These are phyloP conservation scores for Brachionus koreanus DNA, from an alignment of 1,140 invertebrate genomes.

Conservation along the genomic window DNA sequence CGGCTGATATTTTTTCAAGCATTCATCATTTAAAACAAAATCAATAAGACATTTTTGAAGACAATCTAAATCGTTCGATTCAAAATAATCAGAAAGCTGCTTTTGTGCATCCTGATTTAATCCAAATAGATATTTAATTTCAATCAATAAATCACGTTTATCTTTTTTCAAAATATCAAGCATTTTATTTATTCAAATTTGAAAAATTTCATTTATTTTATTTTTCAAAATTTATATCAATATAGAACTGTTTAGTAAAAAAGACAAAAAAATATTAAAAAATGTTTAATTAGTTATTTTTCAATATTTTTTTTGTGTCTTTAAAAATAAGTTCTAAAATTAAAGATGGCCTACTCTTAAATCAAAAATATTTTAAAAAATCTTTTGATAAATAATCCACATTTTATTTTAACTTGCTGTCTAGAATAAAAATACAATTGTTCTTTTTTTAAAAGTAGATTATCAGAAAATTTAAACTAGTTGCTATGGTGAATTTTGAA, in stretches of 20 bases:
- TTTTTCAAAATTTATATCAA: neutral
- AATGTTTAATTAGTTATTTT: neutral
- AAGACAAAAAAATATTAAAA: conserved; percentile 5
- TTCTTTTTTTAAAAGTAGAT: neutral
- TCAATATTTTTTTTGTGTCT: no score
- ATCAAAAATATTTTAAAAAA: no score
- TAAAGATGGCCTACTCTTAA: no score
- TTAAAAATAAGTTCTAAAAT: no score
- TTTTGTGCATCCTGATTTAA: neutral
- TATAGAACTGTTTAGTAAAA: neutral
- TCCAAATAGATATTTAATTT: neutral
- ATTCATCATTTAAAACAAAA: neutral
- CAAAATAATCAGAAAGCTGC: neutral
- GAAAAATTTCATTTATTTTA: neutral
- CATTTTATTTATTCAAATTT: neutral
- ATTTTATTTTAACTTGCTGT: no score
- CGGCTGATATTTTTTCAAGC: neutral
- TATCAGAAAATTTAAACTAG: neutral
- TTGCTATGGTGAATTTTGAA: neutral
- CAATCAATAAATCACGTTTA: conserved; percentile 4
- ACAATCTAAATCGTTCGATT: neutral
- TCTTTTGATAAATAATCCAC: no score
- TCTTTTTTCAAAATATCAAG: neutral
- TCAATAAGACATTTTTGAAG: neutral
- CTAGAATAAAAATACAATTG: neutral